These are phyloP conservation scores for Smithornis capensis DNA, from an alignment of 2,113 vertebrate genomes.

Conservation along the genomic window DNA sequence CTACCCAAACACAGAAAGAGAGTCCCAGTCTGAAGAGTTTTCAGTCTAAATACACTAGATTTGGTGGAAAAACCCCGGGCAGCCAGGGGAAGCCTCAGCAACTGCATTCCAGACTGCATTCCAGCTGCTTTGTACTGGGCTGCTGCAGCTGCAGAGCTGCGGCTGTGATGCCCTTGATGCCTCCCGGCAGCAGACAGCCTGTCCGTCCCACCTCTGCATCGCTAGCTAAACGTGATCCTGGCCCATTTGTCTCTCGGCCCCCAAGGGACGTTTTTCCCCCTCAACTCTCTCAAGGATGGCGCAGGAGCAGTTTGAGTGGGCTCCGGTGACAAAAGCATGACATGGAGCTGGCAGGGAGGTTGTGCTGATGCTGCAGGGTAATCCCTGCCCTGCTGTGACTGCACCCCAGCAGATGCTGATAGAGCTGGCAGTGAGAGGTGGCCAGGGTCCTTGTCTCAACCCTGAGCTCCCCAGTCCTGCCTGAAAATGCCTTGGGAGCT, in stretches of 20 bases:
- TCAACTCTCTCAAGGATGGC: background rate
- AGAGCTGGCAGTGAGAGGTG: background rate
- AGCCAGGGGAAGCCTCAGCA: background rate
- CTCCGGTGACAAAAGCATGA: background rate
- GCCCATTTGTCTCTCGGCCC: background rate
- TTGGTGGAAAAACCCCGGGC: background rate
- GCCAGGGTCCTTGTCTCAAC: background rate
- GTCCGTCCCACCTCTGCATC: background rate
- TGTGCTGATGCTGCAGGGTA: background rate
- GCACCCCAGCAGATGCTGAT: background rate
- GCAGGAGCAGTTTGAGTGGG: background rate
- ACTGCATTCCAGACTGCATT: background rate
- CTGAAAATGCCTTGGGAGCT: background rate
- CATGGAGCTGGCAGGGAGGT: fast-evolving
- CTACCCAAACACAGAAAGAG: background rate
- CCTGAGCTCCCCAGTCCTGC: fast-evolving
- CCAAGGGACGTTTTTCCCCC: fast-evolving
- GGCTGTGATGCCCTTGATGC: background rate
- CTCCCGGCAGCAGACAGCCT: background rate
- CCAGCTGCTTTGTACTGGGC: background rate
- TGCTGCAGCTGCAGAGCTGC: background rate
- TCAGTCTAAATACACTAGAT: background rate
- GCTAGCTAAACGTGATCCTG: background rate
- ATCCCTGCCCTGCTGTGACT: fast-evolving
- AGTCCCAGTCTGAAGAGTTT: background rate